A percentile compares a stretch with the other conserved stretches of the same genome.
These are phyloP conservation scores for Plotosus lineatus DNA, from an alignment of 2,113 vertebrate species.

Conservation along the genomic window DNA sequence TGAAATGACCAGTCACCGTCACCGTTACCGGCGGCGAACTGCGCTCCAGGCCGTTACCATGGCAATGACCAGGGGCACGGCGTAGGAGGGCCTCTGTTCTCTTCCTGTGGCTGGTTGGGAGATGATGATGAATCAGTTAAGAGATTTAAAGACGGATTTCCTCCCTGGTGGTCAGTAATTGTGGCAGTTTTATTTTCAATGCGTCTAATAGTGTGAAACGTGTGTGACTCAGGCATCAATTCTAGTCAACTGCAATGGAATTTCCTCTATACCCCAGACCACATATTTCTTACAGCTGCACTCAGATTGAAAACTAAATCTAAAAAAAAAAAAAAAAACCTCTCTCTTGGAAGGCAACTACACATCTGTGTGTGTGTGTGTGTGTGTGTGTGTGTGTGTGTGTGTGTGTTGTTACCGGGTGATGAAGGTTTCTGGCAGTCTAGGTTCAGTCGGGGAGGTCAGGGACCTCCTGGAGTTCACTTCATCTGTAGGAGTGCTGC, in stretches of 20 bases:
- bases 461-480: slow-evolving; percentile 79
- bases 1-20: slow-evolving; percentile 84
- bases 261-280: neutral
- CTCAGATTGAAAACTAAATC: no score
- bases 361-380: neutral
- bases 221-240: neutral
- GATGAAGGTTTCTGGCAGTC: slow-evolving; percentile 82
- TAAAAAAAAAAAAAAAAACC: neutral
- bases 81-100: slow-evolving; percentile 81
- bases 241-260: slow-evolving; percentile 1
- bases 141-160: neutral
- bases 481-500: slow-evolving; percentile 53
- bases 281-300: slow-evolving; percentile 17
- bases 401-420: slow-evolving; percentile 74
- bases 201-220: slow-evolving; percentile 4
- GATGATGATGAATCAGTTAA: neutral
- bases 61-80: slow-evolving; percentile 84
- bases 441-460: slow-evolving; percentile 88
- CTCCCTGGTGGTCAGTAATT: neutral
- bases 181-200: neutral
- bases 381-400: slow-evolving; percentile 30
- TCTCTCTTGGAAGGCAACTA: neutral
- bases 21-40: slow-evolving; percentile 84
- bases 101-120: slow-evolving; percentile 78
- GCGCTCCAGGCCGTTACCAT: slow-evolving; percentile 82